phyloP scores from a whole-genome alignment of 2,797 vertebrate species.

The Gymnothorax javanicus region DNA sequence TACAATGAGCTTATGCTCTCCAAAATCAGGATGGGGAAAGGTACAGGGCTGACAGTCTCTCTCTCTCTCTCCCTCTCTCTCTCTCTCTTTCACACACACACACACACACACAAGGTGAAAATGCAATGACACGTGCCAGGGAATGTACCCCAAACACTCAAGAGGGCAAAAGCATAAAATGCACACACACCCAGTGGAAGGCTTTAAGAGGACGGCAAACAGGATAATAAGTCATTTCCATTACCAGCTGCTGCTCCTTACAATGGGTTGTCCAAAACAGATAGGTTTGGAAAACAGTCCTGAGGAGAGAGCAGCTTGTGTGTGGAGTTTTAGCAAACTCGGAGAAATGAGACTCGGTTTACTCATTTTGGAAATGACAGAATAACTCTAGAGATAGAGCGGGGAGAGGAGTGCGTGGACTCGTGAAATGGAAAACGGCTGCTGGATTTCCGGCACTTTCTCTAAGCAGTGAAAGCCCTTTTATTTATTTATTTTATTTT shows the following conservation, averaged over 20 bases:
- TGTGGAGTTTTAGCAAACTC: neutral
- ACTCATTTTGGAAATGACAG: neutral
- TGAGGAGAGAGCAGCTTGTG: neutral
- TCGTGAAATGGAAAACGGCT: neutral
- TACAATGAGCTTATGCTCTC: conserved; percentile 48
- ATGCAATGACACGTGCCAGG: neutral
- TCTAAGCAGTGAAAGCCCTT: conserved; percentile 10
- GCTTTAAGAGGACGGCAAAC: neutral
- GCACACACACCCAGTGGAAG: neutral
- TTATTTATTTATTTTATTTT: neutral
- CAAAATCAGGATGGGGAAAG: conserved; percentile 30
- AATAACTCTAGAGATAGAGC: neutral
- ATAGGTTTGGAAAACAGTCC: neutral
- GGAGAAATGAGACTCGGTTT: neutral
- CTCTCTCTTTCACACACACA: too few relatives aligned
- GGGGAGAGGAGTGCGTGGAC: conserved; percentile 14
- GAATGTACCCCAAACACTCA: neutral
- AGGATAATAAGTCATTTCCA: neutral
- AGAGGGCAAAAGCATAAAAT: neutral
- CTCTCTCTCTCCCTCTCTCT: neutral
- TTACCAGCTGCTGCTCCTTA: neutral
- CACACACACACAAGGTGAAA: neutral
- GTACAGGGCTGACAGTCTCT: conserved; percentile 26
- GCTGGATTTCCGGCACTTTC: neutral
- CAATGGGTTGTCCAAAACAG: neutral